phyloP scores from a whole-genome alignment of 2,888 invertebrate species.

The Agonopterix subpropinquella region DNA sequence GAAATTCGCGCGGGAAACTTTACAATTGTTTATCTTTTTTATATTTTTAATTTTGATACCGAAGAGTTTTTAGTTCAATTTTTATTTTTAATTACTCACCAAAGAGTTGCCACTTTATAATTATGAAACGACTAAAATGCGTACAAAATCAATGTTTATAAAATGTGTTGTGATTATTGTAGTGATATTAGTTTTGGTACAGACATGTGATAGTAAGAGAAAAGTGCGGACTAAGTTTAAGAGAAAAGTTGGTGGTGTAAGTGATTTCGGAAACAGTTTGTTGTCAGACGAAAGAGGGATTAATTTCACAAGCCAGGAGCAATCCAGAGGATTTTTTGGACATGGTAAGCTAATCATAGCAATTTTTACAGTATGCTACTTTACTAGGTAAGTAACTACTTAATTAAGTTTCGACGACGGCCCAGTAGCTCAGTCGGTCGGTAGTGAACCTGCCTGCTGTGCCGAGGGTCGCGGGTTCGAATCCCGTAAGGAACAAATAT shows the following conservation, averaged over 20 bases:
- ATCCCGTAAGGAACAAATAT: too few species aligned
- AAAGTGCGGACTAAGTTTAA: slow-evolving; percentile 20
- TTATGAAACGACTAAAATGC: slow-evolving; percentile 59
- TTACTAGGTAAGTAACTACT: too few species aligned
- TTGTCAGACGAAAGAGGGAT: slow-evolving; percentile 14
- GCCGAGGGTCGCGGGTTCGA: too few species aligned
- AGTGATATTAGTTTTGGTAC: slow-evolving; percentile 33
- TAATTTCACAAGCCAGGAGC: slow-evolving; percentile 19
- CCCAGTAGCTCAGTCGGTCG: too few species aligned
- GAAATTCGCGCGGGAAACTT: slow-evolving; percentile 44
- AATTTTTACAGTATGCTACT: background rate
- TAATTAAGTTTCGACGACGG: too few species aligned
- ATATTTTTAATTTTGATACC: slow-evolving; percentile 2
- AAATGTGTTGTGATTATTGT: slow-evolving; percentile 33
- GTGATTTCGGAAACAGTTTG: slow-evolving; percentile 16
- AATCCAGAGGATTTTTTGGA: slow-evolving; percentile 40
- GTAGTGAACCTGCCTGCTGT: too few species aligned
- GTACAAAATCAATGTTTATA: slow-evolving; percentile 36
- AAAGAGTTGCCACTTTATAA: slow-evolving; percentile 38
- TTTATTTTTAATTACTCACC: slow-evolving; percentile 13
- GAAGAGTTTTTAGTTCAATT: slow-evolving; percentile 4
- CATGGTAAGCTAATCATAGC: slow-evolving; percentile 23
- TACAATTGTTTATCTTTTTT: slow-evolving; percentile 1
- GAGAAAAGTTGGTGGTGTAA: slow-evolving; percentile 24
- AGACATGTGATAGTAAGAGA: slow-evolving; percentile 25